phyloP scores from a whole-genome alignment of 1,140 invertebrate genomes.

The Drosophila tsacasi region DNA sequence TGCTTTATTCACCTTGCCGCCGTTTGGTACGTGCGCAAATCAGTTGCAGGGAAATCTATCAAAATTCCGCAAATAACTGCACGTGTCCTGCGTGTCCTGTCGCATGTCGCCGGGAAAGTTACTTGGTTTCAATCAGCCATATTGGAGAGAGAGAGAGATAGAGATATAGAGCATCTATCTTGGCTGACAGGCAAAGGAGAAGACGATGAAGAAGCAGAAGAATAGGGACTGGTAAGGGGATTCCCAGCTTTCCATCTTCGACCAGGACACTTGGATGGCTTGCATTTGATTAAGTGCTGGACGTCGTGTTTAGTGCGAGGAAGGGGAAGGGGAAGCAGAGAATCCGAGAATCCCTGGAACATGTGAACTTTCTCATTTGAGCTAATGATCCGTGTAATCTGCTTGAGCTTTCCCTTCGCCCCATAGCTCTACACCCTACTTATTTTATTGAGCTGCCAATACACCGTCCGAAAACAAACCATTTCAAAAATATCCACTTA shows the following conservation, averaged over 20 bases:
- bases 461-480: background rate
- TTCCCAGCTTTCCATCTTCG: slow-evolving; percentile 7
- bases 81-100: slow-evolving; percentile 58
- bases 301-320: slow-evolving; percentile 62
- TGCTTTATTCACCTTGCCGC: slow-evolving; percentile 43
- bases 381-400: slow-evolving; percentile 82
- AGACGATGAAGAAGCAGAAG: background rate
- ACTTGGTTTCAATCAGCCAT: slow-evolving; percentile 72
- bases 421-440: background rate
- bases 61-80: slow-evolving; percentile 80
- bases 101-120: slow-evolving; percentile 44
- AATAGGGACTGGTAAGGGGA: background rate
- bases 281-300: slow-evolving; percentile 83
- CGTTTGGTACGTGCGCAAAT: slow-evolving; percentile 60
- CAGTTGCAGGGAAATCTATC: slow-evolving; percentile 72
- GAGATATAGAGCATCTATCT: slow-evolving; percentile 27
- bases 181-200: background rate
- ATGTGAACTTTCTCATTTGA: slow-evolving; percentile 81
- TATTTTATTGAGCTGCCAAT: slow-evolving; percentile 10
- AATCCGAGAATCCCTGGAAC: slow-evolving; percentile 36
- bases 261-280: slow-evolving; percentile 35
- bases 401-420: slow-evolving; percentile 41
- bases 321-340: background rate
- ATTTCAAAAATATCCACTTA: no score
- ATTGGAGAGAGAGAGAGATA: slow-evolving; percentile 9